These are phyloP conservation scores for Palythoa grandiflora DNA, from an alignment of 92 coral and sea anemone genomes.

Conservation along the genomic window DNA sequence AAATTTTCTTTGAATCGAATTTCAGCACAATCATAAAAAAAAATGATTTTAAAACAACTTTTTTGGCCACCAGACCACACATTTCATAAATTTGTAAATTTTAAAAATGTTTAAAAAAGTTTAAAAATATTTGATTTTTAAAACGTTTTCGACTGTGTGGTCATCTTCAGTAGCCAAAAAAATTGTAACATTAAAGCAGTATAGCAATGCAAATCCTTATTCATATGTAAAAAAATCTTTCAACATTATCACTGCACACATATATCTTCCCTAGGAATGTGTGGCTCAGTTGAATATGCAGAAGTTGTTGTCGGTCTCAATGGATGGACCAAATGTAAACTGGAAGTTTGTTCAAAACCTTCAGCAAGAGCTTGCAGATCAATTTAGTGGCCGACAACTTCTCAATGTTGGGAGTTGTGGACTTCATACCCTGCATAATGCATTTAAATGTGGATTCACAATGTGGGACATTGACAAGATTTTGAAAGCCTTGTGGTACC, in stretches of 20 bases:
- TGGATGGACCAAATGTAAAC: neutral
- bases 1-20: too few relatives aligned
- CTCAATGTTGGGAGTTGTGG: slow-evolving; percentile 1
- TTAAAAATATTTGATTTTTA: too few relatives aligned
- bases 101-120: too few relatives aligned
- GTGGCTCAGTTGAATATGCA: neutral
- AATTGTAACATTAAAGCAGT: too few relatives aligned
- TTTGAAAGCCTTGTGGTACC: neutral
- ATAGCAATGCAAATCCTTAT: neutral
- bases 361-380: neutral
- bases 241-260: neutral
- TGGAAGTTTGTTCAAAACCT: neutral
- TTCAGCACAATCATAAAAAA: too few relatives aligned
- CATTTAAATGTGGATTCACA: neutral
- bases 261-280: neutral
- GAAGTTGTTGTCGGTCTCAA: neutral
- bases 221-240: neutral
- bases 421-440: slow-evolving; percentile 1
- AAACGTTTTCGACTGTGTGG: too few relatives aligned
- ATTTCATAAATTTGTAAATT: too few relatives aligned
- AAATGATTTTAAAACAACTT: too few relatives aligned
- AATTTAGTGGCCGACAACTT: neutral
- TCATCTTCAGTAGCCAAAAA: neutral
- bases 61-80: too few relatives aligned
- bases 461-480: slow-evolving; percentile 2